Conservation (phyloP, 2,888 invertebrate genomes). For the Embidobia sp. region DNA sequence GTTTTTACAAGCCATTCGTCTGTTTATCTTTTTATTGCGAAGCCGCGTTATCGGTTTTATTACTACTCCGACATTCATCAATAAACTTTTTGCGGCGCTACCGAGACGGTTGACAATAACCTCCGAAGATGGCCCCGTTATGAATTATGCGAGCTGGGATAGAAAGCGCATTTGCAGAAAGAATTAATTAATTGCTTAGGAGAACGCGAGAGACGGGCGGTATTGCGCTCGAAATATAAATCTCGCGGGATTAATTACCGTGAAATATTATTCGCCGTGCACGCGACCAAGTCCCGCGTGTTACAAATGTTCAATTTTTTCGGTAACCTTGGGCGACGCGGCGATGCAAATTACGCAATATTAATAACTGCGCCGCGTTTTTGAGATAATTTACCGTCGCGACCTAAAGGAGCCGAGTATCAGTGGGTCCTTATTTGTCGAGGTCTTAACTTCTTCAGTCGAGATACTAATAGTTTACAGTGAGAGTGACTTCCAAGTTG, state of each 20-base stretch:
- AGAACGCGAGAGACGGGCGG: slow-evolving; percentile 9
- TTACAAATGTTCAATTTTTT: slow-evolving; percentile 2
- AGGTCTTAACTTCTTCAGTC: no score
- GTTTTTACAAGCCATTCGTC: slow-evolving; percentile 17
- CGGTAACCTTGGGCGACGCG: no score
- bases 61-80: slow-evolving; percentile 18
- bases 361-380: no score
- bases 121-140: slow-evolving; percentile 1
- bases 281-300: slow-evolving; percentile 2
- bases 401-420: no score
- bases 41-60: slow-evolving; percentile 17
- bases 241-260: slow-evolving; percentile 47
- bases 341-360: no score
- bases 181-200: slow-evolving; percentile 44
- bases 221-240: slow-evolving; percentile 45
- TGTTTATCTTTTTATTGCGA: slow-evolving; percentile 26
- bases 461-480: no score
- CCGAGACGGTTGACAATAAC: no score
- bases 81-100: slow-evolving; percentile 17
- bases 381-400: no score
- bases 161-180: slow-evolving; percentile 13
- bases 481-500: no score
- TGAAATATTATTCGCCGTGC: slow-evolving; percentile 23
- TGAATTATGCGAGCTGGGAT: slow-evolving; percentile 16
- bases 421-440: no score